phyloP scores from a whole-genome alignment of 2,797 vertebrate species.

The Alca torda region DNA sequence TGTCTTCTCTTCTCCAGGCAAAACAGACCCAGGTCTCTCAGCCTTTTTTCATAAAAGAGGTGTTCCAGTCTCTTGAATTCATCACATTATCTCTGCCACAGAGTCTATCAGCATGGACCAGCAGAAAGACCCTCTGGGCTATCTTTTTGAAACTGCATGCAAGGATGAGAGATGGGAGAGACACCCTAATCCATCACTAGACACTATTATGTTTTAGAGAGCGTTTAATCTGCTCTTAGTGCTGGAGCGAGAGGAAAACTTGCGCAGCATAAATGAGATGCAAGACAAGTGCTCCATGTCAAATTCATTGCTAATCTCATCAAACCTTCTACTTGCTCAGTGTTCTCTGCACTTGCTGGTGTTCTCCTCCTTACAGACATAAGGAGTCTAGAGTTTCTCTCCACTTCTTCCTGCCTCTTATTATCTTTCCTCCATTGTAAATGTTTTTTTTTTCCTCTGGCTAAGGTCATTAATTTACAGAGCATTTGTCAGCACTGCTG shows the following conservation, averaged over 20 bases:
- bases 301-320: neutral
- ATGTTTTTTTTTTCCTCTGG: neutral
- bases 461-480: neutral
- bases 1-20: neutral
- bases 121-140: neutral
- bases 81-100: neutral
- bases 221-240: neutral
- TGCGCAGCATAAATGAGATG: neutral
- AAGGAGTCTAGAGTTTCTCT: neutral
- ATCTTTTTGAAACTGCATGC: neutral
- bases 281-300: neutral
- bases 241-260: neutral
- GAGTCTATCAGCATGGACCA: fast-evolving
- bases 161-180: neutral
- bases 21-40: neutral
- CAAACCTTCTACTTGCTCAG: neutral
- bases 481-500: neutral
- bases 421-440: neutral
- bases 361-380: neutral
- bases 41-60: neutral
- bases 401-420: neutral
- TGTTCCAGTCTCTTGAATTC: neutral
- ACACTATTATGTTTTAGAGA: neutral
- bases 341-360: no score
- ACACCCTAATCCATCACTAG: neutral